Evolutionary conservation across 2,797 vertebrate genomes (phyloP).

Genomic region (Gambusia yucatana): DNA sequence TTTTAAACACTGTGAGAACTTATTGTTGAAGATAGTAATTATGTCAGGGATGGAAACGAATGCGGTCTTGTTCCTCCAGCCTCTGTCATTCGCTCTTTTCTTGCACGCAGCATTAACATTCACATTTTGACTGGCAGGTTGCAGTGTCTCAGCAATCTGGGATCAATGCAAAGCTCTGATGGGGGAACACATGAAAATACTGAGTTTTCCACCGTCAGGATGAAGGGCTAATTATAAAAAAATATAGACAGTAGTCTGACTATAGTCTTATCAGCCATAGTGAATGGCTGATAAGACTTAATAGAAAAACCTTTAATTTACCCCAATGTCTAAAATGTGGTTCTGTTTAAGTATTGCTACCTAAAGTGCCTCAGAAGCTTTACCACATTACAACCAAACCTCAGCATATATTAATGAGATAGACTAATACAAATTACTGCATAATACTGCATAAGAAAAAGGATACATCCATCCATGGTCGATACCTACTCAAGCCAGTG

Average conservation of each 20-base stretch:
- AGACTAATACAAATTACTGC: not conserved
- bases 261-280: no score
- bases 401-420: not conserved
- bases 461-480: not conserved
- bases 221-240: slow-evolving; percentile 44
- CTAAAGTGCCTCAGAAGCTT: not conserved
- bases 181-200: slow-evolving; percentile 28
- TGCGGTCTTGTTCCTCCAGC: slow-evolving; percentile 13
- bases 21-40: slow-evolving; percentile 61
- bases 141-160: slow-evolving; percentile 27
- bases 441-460: not conserved
- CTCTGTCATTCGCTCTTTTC: slow-evolving; percentile 1
- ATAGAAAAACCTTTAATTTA: slow-evolving; percentile 17
- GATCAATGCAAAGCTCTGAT: slow-evolving; percentile 41
- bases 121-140: slow-evolving; percentile 53
- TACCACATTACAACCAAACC: not conserved
- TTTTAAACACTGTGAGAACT: slow-evolving; percentile 37
- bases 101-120: slow-evolving; percentile 24
- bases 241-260: slow-evolving; percentile 14
- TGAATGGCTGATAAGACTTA: slow-evolving; percentile 21
- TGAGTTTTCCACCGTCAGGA: slow-evolving; percentile 27
- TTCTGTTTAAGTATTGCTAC: not conserved
- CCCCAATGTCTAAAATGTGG: slow-evolving; percentile 15
- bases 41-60: slow-evolving; percentile 46
- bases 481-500: not conserved